Conservation (phyloP, 2,888 invertebrate genomes). For the Heliconius charithonia region DNA sequence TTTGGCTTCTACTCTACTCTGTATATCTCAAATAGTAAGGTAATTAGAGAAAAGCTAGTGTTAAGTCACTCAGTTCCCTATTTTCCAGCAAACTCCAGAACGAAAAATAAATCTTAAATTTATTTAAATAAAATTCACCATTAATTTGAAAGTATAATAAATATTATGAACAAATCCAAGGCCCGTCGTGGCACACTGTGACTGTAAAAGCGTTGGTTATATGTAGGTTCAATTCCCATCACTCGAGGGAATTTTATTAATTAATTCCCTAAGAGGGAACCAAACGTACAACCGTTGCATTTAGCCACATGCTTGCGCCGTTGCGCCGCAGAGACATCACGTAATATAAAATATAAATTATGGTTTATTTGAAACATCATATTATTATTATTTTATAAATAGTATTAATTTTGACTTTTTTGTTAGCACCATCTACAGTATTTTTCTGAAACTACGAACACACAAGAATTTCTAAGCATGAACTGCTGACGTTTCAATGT, state of each 20-base stretch:
- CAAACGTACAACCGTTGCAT: background rate
- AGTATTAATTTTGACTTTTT: background rate
- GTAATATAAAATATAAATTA: too few species aligned
- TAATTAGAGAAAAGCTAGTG: background rate
- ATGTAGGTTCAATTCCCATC: too few species aligned
- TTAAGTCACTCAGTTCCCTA: background rate
- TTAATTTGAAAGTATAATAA: too few species aligned
- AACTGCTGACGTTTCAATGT: background rate
- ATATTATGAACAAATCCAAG: too few species aligned
- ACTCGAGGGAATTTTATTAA: too few species aligned
- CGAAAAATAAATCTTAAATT: too few species aligned
- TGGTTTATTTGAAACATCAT: background rate
- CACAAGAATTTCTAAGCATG: too few species aligned
- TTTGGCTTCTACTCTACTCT: background rate
- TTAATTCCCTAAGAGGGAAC: background rate
- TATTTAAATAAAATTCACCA: too few species aligned
- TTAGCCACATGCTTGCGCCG: background rate
- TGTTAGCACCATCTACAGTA: conserved; percentile 19
- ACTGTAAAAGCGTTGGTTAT: too few species aligned
- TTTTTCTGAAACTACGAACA: background rate
- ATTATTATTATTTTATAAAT: background rate
- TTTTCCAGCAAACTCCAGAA: too few species aligned
- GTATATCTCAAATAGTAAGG: background rate
- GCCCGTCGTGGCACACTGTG: too few species aligned
- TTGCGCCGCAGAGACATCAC: background rate